Evolutionary conservation across 2,888 invertebrate genomes (phyloP).

Genomic region (Lasioglossum leucozonium): DNA sequence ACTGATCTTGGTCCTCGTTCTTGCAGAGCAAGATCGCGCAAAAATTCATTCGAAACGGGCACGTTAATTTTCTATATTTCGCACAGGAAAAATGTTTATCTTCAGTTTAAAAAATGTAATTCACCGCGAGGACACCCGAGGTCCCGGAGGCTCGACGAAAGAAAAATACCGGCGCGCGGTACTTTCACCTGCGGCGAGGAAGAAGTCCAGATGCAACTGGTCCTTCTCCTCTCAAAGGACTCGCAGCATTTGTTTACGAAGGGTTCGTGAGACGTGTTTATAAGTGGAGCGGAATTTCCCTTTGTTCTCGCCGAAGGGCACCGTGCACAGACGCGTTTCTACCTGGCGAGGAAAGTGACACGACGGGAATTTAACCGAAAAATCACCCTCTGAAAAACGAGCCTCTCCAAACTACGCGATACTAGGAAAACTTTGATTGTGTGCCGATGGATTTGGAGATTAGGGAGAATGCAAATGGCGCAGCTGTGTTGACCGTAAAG

Average conservation of each 20-base stretch:
- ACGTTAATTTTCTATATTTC: background rate
- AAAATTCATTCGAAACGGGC: background rate
- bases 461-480: constrained; percentile 39
- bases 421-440: constrained; percentile 40
- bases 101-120: background rate
- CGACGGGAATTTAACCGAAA: constrained; percentile 74
- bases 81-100: background rate
- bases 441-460: constrained; percentile 56
- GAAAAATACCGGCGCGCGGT: background rate
- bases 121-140: background rate
- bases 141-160: background rate
- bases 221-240: constrained; percentile 32
- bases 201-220: constrained; percentile 32
- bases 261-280: constrained; percentile 74
- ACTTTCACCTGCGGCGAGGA: constrained; percentile 29
- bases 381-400: constrained; percentile 72
- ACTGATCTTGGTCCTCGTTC: too few relatives aligned
- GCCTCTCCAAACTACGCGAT: constrained; percentile 62
- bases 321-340: constrained; percentile 26
- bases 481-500: constrained; percentile 46
- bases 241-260: constrained; percentile 72
- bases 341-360: constrained; percentile 67
- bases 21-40: too few relatives aligned
- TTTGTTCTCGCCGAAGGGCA: constrained; percentile 74
- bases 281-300: constrained; percentile 74